Conservation (phyloP, 2,113 vertebrate species). For the Piaya cayana region DNA sequence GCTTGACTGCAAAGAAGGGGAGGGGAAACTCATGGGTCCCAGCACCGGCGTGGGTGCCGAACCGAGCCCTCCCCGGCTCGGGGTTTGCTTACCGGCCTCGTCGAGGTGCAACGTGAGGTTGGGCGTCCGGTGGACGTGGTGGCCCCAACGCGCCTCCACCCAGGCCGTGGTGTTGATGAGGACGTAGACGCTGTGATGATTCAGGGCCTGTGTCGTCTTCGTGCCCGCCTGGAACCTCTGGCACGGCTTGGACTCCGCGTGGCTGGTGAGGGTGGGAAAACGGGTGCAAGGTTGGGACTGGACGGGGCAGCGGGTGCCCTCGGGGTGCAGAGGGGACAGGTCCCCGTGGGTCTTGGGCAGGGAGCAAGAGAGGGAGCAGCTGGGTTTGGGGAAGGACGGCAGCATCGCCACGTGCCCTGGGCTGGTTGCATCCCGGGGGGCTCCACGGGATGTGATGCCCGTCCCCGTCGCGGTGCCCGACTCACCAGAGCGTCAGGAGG, state of each 20-base stretch:
- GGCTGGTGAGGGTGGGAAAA: neutral
- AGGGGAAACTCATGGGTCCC: accelerated
- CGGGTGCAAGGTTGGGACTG: accelerated
- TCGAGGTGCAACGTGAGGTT: constrained; percentile 18
- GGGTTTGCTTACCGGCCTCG: constrained; percentile 62
- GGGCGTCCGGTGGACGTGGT: neutral
- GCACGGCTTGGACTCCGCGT: accelerated
- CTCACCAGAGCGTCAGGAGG: constrained; percentile 71
- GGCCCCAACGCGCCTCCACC: constrained; percentile 47
- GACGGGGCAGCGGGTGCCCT: neutral
- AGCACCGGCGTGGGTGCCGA: accelerated
- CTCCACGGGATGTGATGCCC: accelerated
- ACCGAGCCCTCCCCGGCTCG: too few species aligned
- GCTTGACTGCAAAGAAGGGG: constrained; percentile 57
- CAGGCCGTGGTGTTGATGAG: neutral
- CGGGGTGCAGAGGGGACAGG: accelerated
- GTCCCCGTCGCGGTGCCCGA: accelerated
- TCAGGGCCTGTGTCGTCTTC: accelerated
- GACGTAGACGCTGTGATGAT: neutral
- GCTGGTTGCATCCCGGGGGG: neutral
- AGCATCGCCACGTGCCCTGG: too few species aligned
- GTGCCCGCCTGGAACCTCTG: accelerated
- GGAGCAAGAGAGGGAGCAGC: too few species aligned
- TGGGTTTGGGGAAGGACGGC: too few species aligned
- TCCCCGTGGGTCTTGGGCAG: neutral